Base-by-base conservation (phyloP, 1,140 invertebrate species). In the Bicyclus anynana region DNA sequence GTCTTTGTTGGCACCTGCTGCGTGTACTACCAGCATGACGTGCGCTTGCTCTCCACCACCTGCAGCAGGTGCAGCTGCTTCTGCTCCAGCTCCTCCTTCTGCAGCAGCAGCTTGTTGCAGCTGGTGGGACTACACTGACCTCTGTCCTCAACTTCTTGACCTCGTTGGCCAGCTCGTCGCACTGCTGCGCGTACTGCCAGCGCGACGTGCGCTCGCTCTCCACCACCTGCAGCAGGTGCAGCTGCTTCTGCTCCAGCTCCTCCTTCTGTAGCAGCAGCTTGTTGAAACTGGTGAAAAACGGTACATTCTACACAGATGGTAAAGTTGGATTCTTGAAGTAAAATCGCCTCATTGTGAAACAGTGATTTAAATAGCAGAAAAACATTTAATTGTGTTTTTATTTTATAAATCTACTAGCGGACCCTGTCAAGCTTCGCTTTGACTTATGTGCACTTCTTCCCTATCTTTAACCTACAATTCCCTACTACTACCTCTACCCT, bases 111-210 rank as follows among this genome's bases (percentile, higher is more conserved):
- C 89, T 97, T 97, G 90, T 97, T 97, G 91, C 97, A 98, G 77
- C 97, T 97, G n/a, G n/a, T n/a, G n/a, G n/a, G n/a, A n/a, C 3
- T 9, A 2, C 38, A 17, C 77, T 77, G 87, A 98, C 96, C 93
- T 98, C 97, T 1, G 94, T 92, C 69, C 96, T 90, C 0, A 98
- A 91, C 80, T 97, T 97, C 80, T 97, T 97, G 51, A 97, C 96
- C 89, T 98, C 97, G 0, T 92, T 92, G 13, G 93, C 92, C 1
- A 98, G 91, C 74, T 98, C 96, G 70, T 98, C 97, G 61, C 96
- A 97, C 80, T 98, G 96, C 75, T 96, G 95, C 0, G 95, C 96
- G 84, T 97, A 97, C 80, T 97, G 96, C 94, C 95, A 97, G 75
- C 97, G 97, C 0, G 96, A 95, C 4, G 96, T 97, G 72, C 97